These are phyloP conservation scores for Athetis lepigone DNA, from an alignment of 2,888 invertebrate species.

Conservation along the genomic window DNA sequence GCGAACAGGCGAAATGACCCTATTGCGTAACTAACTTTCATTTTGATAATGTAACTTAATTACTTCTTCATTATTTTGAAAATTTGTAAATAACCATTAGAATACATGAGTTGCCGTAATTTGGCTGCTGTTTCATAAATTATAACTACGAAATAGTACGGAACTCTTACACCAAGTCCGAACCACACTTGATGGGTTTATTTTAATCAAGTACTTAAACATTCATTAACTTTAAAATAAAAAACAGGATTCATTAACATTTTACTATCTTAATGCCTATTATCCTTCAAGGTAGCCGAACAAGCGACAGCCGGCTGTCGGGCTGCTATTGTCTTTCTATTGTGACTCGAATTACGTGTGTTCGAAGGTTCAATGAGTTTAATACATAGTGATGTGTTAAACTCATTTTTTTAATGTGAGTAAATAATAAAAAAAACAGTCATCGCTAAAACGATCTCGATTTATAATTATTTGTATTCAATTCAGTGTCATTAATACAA, in stretches of 20 bases:
- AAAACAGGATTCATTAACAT: too few species aligned
- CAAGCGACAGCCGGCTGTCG: too few species aligned
- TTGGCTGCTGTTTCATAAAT: not conserved
- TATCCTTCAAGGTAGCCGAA: not conserved
- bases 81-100: too few species aligned
- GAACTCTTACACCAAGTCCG: not conserved
- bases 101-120: not conserved
- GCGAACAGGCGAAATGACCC: too few species aligned
- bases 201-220: not conserved
- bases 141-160: not conserved
- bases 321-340: too few species aligned
- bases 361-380: too few species aligned
- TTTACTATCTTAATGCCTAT: too few species aligned
- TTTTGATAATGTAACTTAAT: too few species aligned
- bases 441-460: slow-evolving; percentile 9
- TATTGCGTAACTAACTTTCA: not conserved
- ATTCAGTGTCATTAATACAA: slow-evolving; percentile 37
- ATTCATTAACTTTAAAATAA: not conserved
- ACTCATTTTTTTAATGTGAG: not conserved
- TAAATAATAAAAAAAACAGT: slow-evolving; percentile 5
- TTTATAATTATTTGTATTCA: slow-evolving; percentile 62
- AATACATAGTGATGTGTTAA: too few species aligned
- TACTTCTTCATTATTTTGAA: not conserved
- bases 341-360: too few species aligned
- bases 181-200: not conserved